Conservation (phyloP, 2,113 vertebrate species). For the Megaceryle maxima region DNA sequence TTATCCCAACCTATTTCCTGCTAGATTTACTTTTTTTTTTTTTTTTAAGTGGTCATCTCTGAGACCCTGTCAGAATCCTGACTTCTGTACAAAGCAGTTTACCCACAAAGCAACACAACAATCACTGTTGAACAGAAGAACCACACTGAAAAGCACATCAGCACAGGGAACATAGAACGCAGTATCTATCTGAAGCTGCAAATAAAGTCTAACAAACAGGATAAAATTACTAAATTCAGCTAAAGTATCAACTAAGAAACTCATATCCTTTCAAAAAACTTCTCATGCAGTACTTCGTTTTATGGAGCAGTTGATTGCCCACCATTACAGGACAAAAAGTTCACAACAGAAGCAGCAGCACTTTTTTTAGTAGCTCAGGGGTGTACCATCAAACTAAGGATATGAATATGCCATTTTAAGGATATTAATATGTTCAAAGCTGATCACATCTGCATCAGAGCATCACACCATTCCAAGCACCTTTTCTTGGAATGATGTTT, state of each 20-base stretch:
- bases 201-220: background rate
- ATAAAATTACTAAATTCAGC: background rate
- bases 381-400: background rate
- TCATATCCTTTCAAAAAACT: background rate
- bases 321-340: background rate
- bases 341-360: background rate
- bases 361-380: background rate
- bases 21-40: rapidly evolving
- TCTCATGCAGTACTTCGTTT: background rate
- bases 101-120: background rate
- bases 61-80: background rate
- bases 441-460: background rate
- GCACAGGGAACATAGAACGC: rapidly evolving
- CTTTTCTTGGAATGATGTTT: background rate
- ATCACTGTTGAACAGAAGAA: background rate
- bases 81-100: background rate
- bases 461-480: background rate
- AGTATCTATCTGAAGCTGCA: background rate
- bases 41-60: background rate
- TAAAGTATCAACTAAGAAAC: background rate
- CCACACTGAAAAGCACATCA: background rate
- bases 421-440: background rate
- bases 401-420: background rate
- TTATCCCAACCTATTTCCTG: background rate
- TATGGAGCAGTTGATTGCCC: background rate